Conservation (phyloP, 2,113 vertebrate genomes). For the Pseudois nayaur region DNA sequence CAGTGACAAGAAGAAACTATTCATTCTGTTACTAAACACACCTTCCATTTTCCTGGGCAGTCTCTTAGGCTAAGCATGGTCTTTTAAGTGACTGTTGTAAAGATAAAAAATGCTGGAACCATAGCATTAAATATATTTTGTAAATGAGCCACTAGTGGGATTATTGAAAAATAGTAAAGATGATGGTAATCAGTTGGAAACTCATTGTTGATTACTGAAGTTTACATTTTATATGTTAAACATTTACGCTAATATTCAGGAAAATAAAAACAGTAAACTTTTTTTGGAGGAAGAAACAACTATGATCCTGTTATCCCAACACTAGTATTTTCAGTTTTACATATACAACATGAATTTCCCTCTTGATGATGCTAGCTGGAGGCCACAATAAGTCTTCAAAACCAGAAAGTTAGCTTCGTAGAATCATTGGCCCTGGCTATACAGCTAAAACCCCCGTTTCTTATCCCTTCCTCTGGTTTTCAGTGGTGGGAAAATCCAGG, state of each 20-base stretch:
- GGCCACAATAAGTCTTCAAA: background rate
- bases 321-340: background rate
- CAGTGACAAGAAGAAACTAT: background rate
- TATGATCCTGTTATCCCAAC: background rate
- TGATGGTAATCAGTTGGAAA: background rate
- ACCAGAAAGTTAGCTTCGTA: background rate
- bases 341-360: background rate
- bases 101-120: constrained; percentile 26
- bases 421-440: background rate
- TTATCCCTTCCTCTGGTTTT: background rate
- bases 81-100: constrained; percentile 25
- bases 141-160: background rate
- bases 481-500: background rate
- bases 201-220: background rate
- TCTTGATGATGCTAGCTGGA: background rate
- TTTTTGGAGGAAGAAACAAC: fast-evolving
- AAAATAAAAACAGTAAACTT: background rate
- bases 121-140: background rate
- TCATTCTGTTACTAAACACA: background rate
- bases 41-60: background rate
- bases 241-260: background rate
- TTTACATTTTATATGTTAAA: background rate
- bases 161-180: background rate
- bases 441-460: background rate
- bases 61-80: background rate